Percentiles rank a stretch among this genome's conserved stretches.
Conservation (phyloP, 2,797 vertebrate species). For the Holocentrus rufus region DNA sequence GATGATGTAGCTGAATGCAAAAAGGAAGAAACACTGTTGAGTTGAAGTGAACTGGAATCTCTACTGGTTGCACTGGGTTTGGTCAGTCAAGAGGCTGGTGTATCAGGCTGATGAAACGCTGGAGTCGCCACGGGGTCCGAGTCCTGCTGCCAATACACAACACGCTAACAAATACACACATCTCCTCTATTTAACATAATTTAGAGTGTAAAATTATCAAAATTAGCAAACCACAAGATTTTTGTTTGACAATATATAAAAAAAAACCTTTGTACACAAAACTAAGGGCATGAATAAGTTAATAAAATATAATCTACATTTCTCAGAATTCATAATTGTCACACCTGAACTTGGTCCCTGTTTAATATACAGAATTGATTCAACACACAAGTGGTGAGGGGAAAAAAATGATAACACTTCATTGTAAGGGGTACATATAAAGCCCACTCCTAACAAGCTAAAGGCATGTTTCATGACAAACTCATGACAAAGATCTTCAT, state of each 20-base stretch:
- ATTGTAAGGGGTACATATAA: constrained; percentile 18
- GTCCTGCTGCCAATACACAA: constrained; percentile 31
- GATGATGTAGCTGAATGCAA: background rate
- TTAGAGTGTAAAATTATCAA: constrained; percentile 63
- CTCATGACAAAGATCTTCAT: background rate
- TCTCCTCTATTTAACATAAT: constrained; percentile 65
- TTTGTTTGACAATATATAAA: constrained; percentile 56
- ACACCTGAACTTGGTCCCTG: constrained; percentile 83
- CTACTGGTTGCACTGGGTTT: constrained; percentile 27
- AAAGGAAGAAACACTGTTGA: constrained; percentile 2
- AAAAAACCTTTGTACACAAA: constrained; percentile 57
- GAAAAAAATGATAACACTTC: constrained; percentile 42
- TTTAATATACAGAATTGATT: constrained; percentile 66
- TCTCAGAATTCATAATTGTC: constrained; percentile 80
- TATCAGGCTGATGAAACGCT: background rate
- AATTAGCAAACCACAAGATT: constrained; percentile 68
- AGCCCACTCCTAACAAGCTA: constrained; percentile 54
- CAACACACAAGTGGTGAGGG: constrained; percentile 44
- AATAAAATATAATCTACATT: constrained; percentile 85
- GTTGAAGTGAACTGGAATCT: constrained; percentile 19
- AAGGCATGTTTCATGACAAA: constrained; percentile 48
- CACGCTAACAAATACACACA: constrained; percentile 25
- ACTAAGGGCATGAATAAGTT: constrained; percentile 80
- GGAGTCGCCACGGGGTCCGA: constrained; percentile 4
- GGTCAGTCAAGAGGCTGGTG: constrained; percentile 35